These are phyloP conservation scores for Melanocharis versteri DNA, from an alignment of 2,113 vertebrate species.

Conservation along the genomic window DNA sequence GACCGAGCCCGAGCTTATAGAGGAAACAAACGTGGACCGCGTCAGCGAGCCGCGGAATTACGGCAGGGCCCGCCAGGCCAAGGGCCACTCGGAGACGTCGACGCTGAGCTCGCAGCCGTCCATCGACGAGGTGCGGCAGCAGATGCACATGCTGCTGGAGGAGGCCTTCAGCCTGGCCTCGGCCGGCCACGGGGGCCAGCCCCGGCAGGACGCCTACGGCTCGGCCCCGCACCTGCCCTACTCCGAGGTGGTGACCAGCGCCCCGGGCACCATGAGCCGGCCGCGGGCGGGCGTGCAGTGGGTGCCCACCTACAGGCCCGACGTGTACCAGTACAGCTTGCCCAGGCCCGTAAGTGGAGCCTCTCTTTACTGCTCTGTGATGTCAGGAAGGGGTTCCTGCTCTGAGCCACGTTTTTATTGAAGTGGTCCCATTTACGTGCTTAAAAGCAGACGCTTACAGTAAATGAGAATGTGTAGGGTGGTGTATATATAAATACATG, in stretches of 20 bases:
- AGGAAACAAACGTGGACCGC: constrained; percentile 93
- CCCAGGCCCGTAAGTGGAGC: constrained; percentile 86
- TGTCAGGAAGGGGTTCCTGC: background rate
- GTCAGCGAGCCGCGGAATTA: constrained; percentile 81
- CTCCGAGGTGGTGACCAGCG: constrained; percentile 91
- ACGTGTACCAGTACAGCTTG: constrained; percentile 94
- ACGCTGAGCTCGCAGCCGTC: constrained; percentile 98
- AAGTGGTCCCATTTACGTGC: background rate
- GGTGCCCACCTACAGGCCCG: constrained; percentile 90
- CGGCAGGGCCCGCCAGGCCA: constrained; percentile 81
- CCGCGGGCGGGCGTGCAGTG: constrained; percentile 86
- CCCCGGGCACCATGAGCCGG: constrained; percentile 88
- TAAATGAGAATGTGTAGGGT: background rate
- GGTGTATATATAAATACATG: background rate
- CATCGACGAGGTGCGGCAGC: constrained; percentile 96
- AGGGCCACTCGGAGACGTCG: constrained; percentile 96
- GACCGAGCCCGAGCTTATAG: constrained; percentile 96
- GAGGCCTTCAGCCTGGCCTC: constrained; percentile 98
- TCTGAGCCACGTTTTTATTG: background rate
- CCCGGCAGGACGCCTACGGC: constrained; percentile 83
- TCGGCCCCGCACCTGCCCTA: constrained; percentile 86
- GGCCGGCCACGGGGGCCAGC: constrained; percentile 84
- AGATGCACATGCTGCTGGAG: constrained; percentile 98
- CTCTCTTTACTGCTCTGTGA: background rate
- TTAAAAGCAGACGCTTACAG: background rate